phyloP scores from a whole-genome alignment of 2,113 vertebrate genomes.

The Entomyzon cyanotis region DNA sequence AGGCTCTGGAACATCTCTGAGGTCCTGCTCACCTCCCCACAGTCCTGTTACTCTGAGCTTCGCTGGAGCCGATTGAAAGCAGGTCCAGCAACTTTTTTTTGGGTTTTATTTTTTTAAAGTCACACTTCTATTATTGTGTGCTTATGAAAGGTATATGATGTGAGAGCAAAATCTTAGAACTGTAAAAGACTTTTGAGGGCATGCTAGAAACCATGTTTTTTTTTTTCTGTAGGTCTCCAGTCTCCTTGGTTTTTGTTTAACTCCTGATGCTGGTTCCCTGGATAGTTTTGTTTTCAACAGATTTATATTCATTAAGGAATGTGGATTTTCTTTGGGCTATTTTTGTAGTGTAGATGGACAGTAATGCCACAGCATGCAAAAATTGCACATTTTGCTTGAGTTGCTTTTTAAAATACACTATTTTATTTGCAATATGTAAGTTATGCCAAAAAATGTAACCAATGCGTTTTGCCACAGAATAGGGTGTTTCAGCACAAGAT shows the following conservation, averaged over 20 bases:
- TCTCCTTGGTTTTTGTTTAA: neutral
- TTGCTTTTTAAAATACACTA: constrained; percentile 71
- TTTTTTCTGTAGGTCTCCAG: neutral
- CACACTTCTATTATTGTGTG: neutral
- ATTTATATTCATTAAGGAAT: constrained; percentile 10
- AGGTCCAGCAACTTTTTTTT: neutral
- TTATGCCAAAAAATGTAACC: constrained; percentile 72
- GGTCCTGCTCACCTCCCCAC: fast-evolving
- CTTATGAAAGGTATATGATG: neutral
- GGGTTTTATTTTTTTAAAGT: neutral
- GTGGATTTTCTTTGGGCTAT: constrained; percentile 30
- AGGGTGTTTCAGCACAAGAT: constrained; percentile 67
- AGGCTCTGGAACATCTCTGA: neutral
- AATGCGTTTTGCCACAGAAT: constrained; percentile 56
- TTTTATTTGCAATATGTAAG: constrained; percentile 69
- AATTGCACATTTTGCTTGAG: constrained; percentile 75
- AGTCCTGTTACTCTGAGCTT: neutral
- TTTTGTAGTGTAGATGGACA: constrained; percentile 53
- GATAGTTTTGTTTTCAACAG: constrained; percentile 23
- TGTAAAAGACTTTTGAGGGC: neutral
- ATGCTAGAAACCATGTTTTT: neutral
- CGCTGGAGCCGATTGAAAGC: neutral
- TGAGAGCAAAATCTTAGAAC: neutral
- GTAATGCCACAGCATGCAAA: constrained; percentile 66
- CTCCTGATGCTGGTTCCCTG: neutral